Base-by-base conservation (phyloP, 2,888 invertebrate genomes). In the Lasioglossum calceatum region DNA sequence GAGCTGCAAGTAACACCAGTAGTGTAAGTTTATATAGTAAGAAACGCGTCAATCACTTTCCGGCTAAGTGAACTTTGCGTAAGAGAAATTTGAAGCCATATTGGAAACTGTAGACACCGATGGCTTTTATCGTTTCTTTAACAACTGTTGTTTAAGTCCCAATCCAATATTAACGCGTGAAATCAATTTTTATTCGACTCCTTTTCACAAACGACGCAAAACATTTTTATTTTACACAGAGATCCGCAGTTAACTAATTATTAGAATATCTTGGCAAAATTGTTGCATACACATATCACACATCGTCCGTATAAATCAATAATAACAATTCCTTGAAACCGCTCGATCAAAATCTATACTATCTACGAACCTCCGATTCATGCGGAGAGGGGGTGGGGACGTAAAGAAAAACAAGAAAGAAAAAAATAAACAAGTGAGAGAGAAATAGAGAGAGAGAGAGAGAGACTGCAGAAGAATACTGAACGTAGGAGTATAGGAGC, bases 351-450 rank as follows among this genome's bases (percentile, higher is more conserved):
- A n/a, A 70, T 23, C 42, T 71, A 71, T 42, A n/a, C 71, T 71
- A 71, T 42, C 71, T 23, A 39, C n/a, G n/a, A 42, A 42, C n/a
- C 71, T 42, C 71, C 71, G 71, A 71, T 71, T 71, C 71, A 39
- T 70, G 36, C 39, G 70, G 70, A 70, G 39, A 70, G 39, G 8
- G 23, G n/a, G 12, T 1, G 23, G 23, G 16, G 19, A 27, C 61
- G 16, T 16, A 47, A 27, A 64, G 71, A 70, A 42, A 93, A 86
- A 47, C 16, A 27, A 93, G 93, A 93, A 92, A 93, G 23, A 61
- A 42, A 32, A 23, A 36, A 27, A 39, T n/a, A 42, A 36, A n/a
- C 58, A n/a, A 77, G n/a, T 80, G n/a, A 80, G n/a, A 36, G 19
- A 36, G 23, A 19, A 16, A 36, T 3, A 58, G 10, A n/a, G n/a